Evolutionary conservation across 2,797 vertebrate genomes (phyloP), one percentile per base, ranked within the genome.

Genomic region (Sciurus vulgaris): DNA sequence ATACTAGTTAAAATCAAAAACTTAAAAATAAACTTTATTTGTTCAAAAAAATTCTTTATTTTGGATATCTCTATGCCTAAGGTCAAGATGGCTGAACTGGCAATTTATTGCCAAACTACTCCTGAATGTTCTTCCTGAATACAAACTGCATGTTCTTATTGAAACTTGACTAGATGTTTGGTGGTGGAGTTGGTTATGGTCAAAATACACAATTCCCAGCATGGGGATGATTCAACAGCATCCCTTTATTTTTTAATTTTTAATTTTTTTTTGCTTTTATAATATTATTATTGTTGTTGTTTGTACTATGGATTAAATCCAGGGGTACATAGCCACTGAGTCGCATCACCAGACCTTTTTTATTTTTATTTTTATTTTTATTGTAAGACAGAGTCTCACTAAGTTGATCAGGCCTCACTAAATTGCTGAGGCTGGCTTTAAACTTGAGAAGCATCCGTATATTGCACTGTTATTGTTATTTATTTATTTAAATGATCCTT

Each of bases 31-130:
- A 59, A 41, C 22, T 33, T 44, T 81, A 49, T 65, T 90, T 76
- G 59, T 54, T 85, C 35, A 61, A 59, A 96, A 92, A 86, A 77
- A 63, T 72, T 11, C 65, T n/a, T 86, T 83, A 79, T 78, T 92
- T 92, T n/a, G 67, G 33, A 35, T 93, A 63, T 51, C 28, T 70
- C 47, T 41, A 69, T 47, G 77, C 38, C 38, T 65, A 24, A 69
- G n/a, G 35, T 89, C 38, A 72, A 84, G 22, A 41, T 24, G 41
- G 44, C 59, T 74, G 35, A 78, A 51, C 20, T 33, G 17, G 30
- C 33, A 22, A 22, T 26, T 78, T 22, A 47, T 1, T 89, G 76
- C n/a, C n/a, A 70, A 59, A 92, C 24, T 10, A 7, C 33, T 63
- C 49, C 24, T 78, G 20, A 24, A 22, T 51, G 33, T 17, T 35